Conservation (phyloP, 2,797 vertebrate species). For the Hydrolagus colliei region DNA sequence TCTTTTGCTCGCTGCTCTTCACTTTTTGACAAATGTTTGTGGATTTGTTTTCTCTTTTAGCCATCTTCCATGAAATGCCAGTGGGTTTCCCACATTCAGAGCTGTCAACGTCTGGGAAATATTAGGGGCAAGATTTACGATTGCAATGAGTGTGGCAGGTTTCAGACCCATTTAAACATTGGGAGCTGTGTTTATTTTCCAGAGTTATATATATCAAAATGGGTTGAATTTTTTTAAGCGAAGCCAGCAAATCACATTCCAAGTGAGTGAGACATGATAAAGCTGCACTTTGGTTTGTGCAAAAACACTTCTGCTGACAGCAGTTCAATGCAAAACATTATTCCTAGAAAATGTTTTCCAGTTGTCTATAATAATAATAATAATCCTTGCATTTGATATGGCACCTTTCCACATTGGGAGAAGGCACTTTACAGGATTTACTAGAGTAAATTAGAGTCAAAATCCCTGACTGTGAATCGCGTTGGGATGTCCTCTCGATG, state of each 20-base stretch:
- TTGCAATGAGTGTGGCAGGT: not conserved
- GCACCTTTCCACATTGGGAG: too few species aligned
- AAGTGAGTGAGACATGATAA: not conserved
- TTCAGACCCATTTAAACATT: not conserved
- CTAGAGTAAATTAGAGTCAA: too few species aligned
- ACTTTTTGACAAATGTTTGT: not conserved
- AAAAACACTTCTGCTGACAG: not conserved
- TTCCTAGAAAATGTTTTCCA: not conserved
- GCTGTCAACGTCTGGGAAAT: not conserved
- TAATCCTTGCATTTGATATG: too few species aligned
- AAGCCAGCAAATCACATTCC: not conserved
- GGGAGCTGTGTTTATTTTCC: not conserved
- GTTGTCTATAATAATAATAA: too few species aligned
- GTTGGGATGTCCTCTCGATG: too few species aligned
- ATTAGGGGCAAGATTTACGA: not conserved
- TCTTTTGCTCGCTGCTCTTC: not conserved
- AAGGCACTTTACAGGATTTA: too few species aligned
- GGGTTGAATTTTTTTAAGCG: not conserved
- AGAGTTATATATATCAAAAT: not conserved
- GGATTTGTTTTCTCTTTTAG: not conserved
- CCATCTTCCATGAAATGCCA: not conserved
- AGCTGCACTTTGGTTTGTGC: not conserved
- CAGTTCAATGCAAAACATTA: not conserved
- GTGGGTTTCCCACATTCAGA: not conserved
- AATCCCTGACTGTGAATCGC: too few species aligned